Percentiles rank a stretch among this genome's conserved stretches.
phyloP scores from a whole-genome alignment of 2,888 invertebrate genomes.

The Drosophila helvetica region DNA sequence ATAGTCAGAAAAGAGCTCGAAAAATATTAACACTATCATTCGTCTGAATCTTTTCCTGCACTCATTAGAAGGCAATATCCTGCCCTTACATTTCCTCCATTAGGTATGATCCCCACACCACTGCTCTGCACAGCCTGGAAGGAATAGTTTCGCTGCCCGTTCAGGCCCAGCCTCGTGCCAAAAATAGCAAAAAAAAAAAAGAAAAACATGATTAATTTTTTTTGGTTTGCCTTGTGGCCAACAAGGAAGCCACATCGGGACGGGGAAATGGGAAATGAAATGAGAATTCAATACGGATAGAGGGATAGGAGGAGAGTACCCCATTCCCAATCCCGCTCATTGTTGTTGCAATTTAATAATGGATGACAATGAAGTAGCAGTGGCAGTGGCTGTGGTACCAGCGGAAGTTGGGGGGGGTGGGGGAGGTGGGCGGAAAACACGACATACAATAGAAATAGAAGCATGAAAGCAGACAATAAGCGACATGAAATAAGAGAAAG shows the following conservation, averaged over 20 bases:
- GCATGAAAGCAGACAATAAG: constrained; percentile 32
- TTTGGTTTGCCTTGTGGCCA: constrained; percentile 26
- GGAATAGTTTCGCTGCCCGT: too few relatives aligned
- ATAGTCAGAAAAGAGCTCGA: too few relatives aligned
- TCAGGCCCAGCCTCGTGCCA: constrained; percentile 52
- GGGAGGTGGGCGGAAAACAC: constrained; percentile 25
- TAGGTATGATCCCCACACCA: too few relatives aligned
- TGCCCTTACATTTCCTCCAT: too few relatives aligned
- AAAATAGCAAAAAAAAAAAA: constrained; percentile 60
- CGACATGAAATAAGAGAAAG: constrained; percentile 28
- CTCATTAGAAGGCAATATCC: too few relatives aligned
- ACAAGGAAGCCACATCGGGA: constrained; percentile 13
- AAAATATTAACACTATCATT: too few relatives aligned
- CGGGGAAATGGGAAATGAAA: constrained; percentile 47
- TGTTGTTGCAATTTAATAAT: constrained; percentile 63
- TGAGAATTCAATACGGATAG: constrained; percentile 70
- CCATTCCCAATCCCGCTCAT: constrained; percentile 27
- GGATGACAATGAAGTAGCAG: constrained; percentile 51
- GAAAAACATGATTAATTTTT: constrained; percentile 55
- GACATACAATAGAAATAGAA: constrained; percentile 37
- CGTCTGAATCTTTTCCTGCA: too few relatives aligned
- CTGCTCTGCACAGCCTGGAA: too few relatives aligned
- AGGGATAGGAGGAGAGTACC: constrained; percentile 31
- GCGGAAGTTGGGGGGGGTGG: too few relatives aligned
- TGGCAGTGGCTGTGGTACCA: constrained; percentile 11